These are phyloP conservation scores for Triplophysa yarkandensis DNA, from an alignment of 2,797 vertebrate genomes.

Conservation along the genomic window DNA sequence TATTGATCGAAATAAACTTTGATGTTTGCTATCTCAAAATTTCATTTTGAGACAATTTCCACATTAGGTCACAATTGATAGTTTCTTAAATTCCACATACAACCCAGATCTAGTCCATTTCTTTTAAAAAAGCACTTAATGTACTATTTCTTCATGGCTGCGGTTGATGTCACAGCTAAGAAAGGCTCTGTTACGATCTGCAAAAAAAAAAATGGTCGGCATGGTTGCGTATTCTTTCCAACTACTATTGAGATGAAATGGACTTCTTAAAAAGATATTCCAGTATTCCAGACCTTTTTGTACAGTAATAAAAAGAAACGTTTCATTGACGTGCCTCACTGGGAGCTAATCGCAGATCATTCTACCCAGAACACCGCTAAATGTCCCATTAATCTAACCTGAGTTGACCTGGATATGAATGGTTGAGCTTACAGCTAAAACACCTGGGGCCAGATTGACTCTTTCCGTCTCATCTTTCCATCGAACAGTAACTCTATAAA, in stretches of 20 bases:
- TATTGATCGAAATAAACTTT: too few relatives aligned
- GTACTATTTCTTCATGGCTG: not conserved
- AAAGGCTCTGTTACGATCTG: too few relatives aligned
- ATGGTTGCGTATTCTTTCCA: not conserved
- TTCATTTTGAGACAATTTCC: too few relatives aligned
- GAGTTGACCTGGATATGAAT: constrained; percentile 3
- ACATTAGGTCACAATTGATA: too few relatives aligned
- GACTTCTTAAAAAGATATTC: not conserved
- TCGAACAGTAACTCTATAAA: constrained; percentile 4
- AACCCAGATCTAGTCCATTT: too few relatives aligned
- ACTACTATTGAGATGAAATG: not conserved
- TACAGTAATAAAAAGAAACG: constrained; percentile 1
- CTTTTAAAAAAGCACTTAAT: too few relatives aligned
- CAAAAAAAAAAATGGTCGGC: not conserved
- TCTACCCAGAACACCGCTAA: not conserved
- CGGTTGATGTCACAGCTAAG: not conserved
- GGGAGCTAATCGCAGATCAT: not conserved
- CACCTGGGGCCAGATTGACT: not conserved
- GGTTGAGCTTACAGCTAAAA: not conserved
- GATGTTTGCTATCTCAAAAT: too few relatives aligned
- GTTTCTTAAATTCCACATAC: too few relatives aligned
- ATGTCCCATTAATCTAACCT: constrained; percentile 1
- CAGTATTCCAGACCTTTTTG: not conserved
- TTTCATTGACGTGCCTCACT: not conserved
- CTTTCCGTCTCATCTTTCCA: not conserved